phyloP scores from a whole-genome alignment of 1,140 invertebrate species.

The Magallana ariakensis region DNA sequence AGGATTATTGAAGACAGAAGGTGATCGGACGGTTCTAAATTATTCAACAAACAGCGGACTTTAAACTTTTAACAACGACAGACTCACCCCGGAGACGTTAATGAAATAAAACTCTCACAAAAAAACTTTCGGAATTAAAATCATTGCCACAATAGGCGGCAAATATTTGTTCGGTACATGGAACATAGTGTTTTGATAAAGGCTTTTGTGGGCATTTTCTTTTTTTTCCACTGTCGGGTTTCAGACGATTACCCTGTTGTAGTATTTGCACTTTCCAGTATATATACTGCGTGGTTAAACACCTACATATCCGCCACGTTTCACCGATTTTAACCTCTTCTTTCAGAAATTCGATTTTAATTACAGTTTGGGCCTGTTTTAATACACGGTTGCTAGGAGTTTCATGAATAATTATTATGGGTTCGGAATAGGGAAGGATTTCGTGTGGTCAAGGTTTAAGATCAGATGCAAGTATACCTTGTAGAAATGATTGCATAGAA shows the following conservation, averaged over 20 bases:
- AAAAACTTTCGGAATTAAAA: constrained; percentile 22
- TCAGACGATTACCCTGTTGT: background rate
- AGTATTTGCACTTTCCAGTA: constrained; percentile 28
- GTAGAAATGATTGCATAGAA: too few species aligned
- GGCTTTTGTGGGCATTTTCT: constrained; percentile 25
- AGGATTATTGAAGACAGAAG: background rate
- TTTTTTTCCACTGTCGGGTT: background rate
- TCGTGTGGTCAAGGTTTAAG: too few species aligned
- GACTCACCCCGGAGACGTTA: constrained; percentile 9
- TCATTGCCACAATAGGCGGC: constrained; percentile 15
- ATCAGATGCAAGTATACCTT: too few species aligned
- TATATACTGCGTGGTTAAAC: background rate
- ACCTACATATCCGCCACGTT: constrained; percentile 17
- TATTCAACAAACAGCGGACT: background rate
- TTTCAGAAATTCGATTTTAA: constrained; percentile 18
- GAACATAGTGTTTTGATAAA: background rate
- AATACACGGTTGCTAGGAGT: background rate
- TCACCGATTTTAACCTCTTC: constrained; percentile 11
- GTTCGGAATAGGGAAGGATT: background rate
- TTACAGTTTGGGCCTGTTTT: background rate
- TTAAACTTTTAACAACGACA: background rate
- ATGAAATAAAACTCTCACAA: constrained; percentile 26
- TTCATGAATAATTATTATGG: background rate
- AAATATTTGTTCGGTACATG: background rate
- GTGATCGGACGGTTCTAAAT: background rate